Percentiles rank a stretch among this genome's conserved stretches.
phyloP scores from a whole-genome alignment of 2,113 vertebrate species.

The Promerops cafer region DNA sequence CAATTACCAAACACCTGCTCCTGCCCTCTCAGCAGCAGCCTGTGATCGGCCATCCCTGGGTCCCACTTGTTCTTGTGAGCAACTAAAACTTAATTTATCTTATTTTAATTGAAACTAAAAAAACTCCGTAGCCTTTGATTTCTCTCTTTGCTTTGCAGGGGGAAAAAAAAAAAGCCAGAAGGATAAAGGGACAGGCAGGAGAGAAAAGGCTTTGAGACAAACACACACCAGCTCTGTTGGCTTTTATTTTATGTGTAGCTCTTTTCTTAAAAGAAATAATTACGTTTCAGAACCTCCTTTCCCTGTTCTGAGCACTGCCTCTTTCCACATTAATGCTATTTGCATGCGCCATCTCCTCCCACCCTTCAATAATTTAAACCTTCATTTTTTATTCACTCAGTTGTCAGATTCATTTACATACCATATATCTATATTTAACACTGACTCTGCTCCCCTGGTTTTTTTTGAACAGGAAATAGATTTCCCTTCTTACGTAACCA shows the following conservation, averaged over 20 bases:
- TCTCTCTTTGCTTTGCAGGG: not conserved
- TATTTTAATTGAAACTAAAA: not conserved
- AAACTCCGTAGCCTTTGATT: not conserved
- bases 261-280: slow-evolving; percentile 46
- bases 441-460: not conserved
- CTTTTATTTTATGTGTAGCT: slow-evolving; percentile 15
- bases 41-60: not conserved
- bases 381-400: slow-evolving; percentile 55
- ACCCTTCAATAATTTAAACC: slow-evolving; percentile 64
- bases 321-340: slow-evolving; percentile 35
- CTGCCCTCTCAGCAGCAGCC: not conserved
- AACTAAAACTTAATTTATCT: slow-evolving; percentile 1
- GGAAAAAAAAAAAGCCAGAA: not conserved
- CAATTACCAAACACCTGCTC: not conserved
- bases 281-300: not conserved
- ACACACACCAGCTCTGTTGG: not conserved
- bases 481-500: not conserved
- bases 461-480: not conserved
- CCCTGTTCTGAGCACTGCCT: slow-evolving; percentile 27
- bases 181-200: not conserved
- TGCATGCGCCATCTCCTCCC: slow-evolving; percentile 59
- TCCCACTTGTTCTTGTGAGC: not conserved
- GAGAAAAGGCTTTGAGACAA: slow-evolving; percentile 15
- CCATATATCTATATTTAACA: slow-evolving; percentile 51
- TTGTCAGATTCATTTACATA: slow-evolving; percentile 57